Conservation (phyloP, 2,797 vertebrate species). For the Craterocephalus amniculus region DNA sequence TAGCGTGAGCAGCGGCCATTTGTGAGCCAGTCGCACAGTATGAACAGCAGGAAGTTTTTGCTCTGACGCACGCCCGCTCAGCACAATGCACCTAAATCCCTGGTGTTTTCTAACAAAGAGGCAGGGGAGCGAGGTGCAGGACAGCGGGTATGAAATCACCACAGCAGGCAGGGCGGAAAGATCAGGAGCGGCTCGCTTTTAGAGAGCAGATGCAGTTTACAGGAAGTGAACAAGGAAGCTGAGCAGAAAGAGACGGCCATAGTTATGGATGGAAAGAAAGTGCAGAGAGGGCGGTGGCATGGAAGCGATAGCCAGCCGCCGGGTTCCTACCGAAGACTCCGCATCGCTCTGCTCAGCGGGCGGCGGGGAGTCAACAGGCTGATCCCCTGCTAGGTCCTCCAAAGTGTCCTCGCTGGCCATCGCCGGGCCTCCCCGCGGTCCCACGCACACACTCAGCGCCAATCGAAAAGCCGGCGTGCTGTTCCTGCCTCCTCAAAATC, state of each 20-base stretch:
- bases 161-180: constrained; percentile 28
- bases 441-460: constrained; percentile 26
- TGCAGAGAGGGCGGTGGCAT: background rate
- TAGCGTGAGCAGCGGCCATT: constrained; percentile 12
- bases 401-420: constrained; percentile 72
- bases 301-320: too few species aligned
- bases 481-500: constrained; percentile 59
- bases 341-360: constrained; percentile 53
- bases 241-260: constrained; percentile 43
- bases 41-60: constrained; percentile 65
- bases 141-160: constrained; percentile 23
- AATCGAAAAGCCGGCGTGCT: constrained; percentile 40
- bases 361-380: constrained; percentile 26
- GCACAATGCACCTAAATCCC: constrained; percentile 64
- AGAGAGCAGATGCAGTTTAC: constrained; percentile 45
- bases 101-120: constrained; percentile 55
- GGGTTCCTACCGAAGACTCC: constrained; percentile 68
- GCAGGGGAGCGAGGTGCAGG: constrained; percentile 32
- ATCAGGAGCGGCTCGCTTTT: constrained; percentile 33
- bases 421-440: constrained; percentile 51
- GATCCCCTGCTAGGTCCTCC: constrained; percentile 59
- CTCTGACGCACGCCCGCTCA: constrained; percentile 50
- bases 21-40: constrained; percentile 22
- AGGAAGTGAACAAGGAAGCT: constrained; percentile 75
- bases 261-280: constrained; percentile 12